These are phyloP conservation scores for Channa argus DNA, from an alignment of 2,113 vertebrate genomes.

Conservation along the genomic window DNA sequence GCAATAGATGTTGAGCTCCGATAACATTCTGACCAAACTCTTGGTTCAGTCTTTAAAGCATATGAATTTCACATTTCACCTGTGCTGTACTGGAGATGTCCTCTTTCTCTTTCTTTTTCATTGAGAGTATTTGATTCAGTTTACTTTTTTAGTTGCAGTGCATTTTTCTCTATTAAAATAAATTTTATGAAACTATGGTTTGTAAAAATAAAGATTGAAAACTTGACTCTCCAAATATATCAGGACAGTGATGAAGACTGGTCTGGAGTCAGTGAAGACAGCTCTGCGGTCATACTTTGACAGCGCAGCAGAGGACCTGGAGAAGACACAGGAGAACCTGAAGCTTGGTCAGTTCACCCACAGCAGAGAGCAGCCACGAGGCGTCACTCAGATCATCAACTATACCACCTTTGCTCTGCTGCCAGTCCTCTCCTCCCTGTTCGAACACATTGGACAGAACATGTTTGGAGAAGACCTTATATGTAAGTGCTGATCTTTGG, in stretches of 20 bases:
- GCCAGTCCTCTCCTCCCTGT: slow-evolving; percentile 92
- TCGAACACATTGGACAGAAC: slow-evolving; percentile 95
- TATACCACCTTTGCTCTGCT: slow-evolving; percentile 94
- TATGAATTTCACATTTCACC: too few relatives aligned
- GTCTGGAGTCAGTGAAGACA: slow-evolving; percentile 91
- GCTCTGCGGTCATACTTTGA: slow-evolving; percentile 90
- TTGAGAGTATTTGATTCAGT: not conserved
- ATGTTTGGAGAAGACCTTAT: slow-evolving; percentile 96
- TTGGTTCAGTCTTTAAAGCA: too few relatives aligned
- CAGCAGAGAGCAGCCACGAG: slow-evolving; percentile 88
- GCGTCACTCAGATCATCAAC: slow-evolving; percentile 97
- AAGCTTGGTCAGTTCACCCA: slow-evolving; percentile 96
- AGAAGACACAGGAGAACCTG: slow-evolving; percentile 94
- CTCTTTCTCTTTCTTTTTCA: too few relatives aligned
- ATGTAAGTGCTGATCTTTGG: slow-evolving; percentile 78
- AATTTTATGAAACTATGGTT: not conserved
- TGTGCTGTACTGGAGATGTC: too few relatives aligned
- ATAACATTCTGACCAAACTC: too few relatives aligned
- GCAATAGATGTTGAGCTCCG: too few relatives aligned
- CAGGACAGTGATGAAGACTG: slow-evolving; percentile 98
- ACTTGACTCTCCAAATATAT: not conserved
- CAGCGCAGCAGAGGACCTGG: slow-evolving; percentile 93
- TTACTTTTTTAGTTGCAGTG: not conserved
- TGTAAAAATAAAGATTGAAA: slow-evolving; percentile 2
- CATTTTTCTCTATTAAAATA: too few relatives aligned